Evolutionary conservation across 2,113 vertebrate genomes (phyloP).

Genomic region (Aegypius monachus): DNA sequence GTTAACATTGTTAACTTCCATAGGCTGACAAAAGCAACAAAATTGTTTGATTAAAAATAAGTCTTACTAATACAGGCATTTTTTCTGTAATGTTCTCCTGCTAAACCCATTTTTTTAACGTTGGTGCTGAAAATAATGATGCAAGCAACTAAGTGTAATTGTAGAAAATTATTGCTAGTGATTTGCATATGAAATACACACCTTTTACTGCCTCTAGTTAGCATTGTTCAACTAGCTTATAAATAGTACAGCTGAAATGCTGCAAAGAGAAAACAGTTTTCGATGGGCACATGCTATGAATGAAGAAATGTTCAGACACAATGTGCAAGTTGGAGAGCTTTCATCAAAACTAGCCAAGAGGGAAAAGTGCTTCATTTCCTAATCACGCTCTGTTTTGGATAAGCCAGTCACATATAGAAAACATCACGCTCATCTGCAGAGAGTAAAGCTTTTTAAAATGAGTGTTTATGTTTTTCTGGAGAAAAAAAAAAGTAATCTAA

Average conservation of each 20-base stretch:
- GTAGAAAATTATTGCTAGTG: conserved; percentile 59
- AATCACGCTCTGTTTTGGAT: conserved; percentile 1
- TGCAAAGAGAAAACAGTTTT: conserved; percentile 59
- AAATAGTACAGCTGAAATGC: conserved; percentile 66
- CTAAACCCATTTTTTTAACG: conserved; percentile 36
- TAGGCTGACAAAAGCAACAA: background rate
- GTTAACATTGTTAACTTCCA: background rate
- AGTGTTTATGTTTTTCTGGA: background rate
- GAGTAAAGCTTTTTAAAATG: background rate
- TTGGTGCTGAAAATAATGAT: conserved; percentile 61
- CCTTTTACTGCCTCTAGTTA: conserved; percentile 66
- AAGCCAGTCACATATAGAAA: conserved; percentile 20
- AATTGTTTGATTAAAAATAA: conserved; percentile 37
- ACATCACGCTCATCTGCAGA: background rate
- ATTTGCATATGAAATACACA: conserved; percentile 76
- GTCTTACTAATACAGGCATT: background rate
- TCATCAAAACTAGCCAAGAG: conserved; percentile 53
- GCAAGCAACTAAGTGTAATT: conserved; percentile 61
- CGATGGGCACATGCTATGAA: conserved; percentile 64
- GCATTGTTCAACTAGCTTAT: conserved; percentile 72
- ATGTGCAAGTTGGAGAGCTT: conserved; percentile 60
- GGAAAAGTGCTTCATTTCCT: conserved; percentile 49
- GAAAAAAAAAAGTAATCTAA: background rate
- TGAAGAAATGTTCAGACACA: conserved; percentile 61
- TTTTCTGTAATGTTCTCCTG: conserved; percentile 27